These are phyloP conservation scores for Limnothrissa miodon DNA, from an alignment of 2,113 vertebrate genomes.

Conservation along the genomic window DNA sequence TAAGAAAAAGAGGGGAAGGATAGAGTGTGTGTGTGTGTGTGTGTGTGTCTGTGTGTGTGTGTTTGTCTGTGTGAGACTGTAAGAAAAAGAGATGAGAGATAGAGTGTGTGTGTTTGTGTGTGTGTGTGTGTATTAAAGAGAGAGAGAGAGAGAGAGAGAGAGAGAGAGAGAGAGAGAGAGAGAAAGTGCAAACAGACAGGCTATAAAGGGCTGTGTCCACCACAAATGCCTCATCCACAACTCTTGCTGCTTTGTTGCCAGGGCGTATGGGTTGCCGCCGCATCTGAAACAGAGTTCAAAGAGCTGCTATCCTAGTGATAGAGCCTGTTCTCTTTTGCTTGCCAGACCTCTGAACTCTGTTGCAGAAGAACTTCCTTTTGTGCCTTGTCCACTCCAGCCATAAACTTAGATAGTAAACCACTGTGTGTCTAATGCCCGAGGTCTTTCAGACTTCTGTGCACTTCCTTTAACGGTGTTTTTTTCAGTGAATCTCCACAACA, in stretches of 20 bases:
- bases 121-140: neutral
- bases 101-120: neutral
- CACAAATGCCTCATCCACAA: neutral
- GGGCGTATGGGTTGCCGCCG: neutral
- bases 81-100: too few relatives aligned
- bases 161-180: constrained; percentile 8
- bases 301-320: constrained; percentile 5
- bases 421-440: neutral
- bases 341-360: neutral
- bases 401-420: constrained; percentile 6
- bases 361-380: constrained; percentile 13
- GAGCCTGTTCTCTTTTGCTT: constrained; percentile 11
- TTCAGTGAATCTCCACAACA: neutral
- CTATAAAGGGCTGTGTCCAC: neutral
- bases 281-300: neutral
- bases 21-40: too few relatives aligned
- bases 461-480: neutral
- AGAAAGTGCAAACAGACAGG: neutral
- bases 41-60: too few relatives aligned
- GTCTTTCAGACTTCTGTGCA: neutral
- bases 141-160: neutral
- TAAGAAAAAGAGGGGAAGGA: too few relatives aligned
- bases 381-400: constrained; percentile 3
- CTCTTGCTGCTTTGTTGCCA: neutral
- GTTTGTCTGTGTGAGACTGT: too few relatives aligned